These are phyloP conservation scores for Reticulitermes lucifugus DNA, from an alignment of 2,888 invertebrate species.

Conservation along the genomic window DNA sequence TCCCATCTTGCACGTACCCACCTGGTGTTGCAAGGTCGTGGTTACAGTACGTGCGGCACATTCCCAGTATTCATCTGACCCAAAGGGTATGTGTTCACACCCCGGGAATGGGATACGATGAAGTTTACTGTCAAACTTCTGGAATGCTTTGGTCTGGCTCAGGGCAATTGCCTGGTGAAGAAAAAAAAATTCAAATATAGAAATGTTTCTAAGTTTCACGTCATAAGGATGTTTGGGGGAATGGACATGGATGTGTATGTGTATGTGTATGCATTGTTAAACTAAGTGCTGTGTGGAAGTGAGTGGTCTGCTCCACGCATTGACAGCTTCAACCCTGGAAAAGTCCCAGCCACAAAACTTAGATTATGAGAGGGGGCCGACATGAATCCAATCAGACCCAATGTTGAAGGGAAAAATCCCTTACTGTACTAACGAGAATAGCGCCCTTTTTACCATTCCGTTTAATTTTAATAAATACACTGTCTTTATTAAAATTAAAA, in stretches of 20 bases:
- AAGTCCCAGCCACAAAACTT: too few relatives aligned
- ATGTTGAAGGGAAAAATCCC: too few relatives aligned
- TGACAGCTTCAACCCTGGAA: neutral
- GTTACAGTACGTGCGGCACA: conserved; percentile 79
- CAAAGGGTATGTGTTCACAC: conserved; percentile 72
- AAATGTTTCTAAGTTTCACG: too few relatives aligned
- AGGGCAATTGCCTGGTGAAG: conserved; percentile 68
- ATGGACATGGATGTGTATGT: neutral
- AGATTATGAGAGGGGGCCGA: too few relatives aligned
- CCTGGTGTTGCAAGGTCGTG: conserved; percentile 74
- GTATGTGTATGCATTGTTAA: neutral
- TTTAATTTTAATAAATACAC: too few relatives aligned
- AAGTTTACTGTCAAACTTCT: conserved; percentile 67
- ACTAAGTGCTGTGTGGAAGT: neutral
- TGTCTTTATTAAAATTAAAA: too few relatives aligned
- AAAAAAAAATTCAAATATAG: too few relatives aligned
- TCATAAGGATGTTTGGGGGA: too few relatives aligned
- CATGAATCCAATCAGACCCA: too few relatives aligned
- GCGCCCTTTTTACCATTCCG: too few relatives aligned
- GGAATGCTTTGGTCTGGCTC: conserved; percentile 67
- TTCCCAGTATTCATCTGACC: conserved; percentile 78
- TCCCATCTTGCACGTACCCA: conserved; percentile 58
- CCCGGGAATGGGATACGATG: conserved; percentile 73
- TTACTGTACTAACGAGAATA: too few relatives aligned
- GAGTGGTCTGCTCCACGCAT: neutral